These are phyloP conservation scores for Zaprionus ornatus DNA, from an alignment of 1,140 invertebrate species.

Conservation along the genomic window DNA sequence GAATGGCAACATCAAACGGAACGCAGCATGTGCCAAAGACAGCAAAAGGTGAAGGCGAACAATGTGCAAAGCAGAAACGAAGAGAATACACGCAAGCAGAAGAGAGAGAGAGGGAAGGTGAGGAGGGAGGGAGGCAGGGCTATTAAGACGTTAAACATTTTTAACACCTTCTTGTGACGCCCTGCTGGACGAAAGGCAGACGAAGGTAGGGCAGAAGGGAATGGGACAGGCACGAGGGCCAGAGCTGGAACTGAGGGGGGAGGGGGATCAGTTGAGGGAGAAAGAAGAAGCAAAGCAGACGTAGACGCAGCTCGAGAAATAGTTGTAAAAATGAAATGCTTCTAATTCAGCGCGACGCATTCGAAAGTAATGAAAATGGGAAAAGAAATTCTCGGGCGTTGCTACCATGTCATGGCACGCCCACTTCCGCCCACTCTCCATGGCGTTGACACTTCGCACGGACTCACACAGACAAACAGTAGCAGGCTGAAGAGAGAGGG, in stretches of 20 bases:
- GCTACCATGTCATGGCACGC: conserved; percentile 24
- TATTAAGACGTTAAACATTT: conserved; percentile 81
- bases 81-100: conserved; percentile 22
- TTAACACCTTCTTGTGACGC: conserved; percentile 68
- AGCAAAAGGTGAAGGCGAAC: conserved; percentile 18
- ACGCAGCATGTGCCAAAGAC: conserved; percentile 42
- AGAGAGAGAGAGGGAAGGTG: background rate
- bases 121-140: conserved; percentile 30
- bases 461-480: conserved; percentile 33
- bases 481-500: conserved; percentile 4
- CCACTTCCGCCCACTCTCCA: conserved; percentile 25
- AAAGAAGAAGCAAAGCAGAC: conserved; percentile 5
- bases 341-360: conserved; percentile 75
- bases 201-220: background rate
- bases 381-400: conserved; percentile 56
- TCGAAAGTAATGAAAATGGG: conserved; percentile 76
- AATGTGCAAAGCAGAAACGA: background rate
- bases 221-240: background rate
- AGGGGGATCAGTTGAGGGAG: background rate
- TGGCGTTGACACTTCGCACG: conserved; percentile 69
- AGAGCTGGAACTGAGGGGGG: background rate
- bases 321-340: conserved; percentile 65
- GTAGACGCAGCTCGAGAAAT: conserved; percentile 40
- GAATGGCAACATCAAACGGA: conserved; percentile 41
- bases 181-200: background rate